Conservation (phyloP, 1,140 invertebrate species). For the Helicoverpa armigera region DNA sequence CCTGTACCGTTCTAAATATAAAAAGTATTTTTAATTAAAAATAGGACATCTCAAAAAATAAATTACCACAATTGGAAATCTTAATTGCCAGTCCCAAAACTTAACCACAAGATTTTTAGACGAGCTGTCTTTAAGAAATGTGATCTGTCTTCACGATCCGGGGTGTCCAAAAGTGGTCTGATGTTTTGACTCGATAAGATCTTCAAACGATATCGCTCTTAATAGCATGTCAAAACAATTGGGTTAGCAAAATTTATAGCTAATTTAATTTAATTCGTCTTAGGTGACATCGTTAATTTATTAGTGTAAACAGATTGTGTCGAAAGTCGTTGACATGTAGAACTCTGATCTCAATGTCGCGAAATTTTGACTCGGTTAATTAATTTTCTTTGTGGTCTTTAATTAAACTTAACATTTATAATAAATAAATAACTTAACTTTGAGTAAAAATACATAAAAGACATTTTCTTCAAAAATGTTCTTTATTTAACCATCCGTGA, state of each 20-base stretch:
- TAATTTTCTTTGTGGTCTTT: too few species aligned
- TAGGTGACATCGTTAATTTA: neutral
- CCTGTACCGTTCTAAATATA: neutral
- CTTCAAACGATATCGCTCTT: neutral
- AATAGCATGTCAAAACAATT: slow-evolving; percentile 24
- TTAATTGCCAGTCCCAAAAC: neutral
- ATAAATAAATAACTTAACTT: too few species aligned
- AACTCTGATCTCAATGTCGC: neutral
- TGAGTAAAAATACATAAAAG: too few species aligned
- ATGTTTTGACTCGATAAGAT: slow-evolving; percentile 11
- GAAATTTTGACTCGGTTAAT: too few species aligned
- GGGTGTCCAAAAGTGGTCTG: neutral
- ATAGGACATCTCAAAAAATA: neutral
- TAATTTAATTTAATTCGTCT: slow-evolving; percentile 3
- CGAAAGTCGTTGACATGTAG: neutral
- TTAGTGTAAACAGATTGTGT: neutral
- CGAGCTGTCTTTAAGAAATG: slow-evolving; percentile 6
- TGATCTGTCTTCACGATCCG: neutral
- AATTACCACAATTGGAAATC: neutral
- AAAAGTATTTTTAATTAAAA: neutral
- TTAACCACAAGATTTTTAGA: neutral
- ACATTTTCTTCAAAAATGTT: too few species aligned
- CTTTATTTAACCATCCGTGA: too few species aligned
- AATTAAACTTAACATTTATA: too few species aligned
- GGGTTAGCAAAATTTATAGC: slow-evolving; percentile 16